These are phyloP conservation scores for Pao palembangensis DNA, from an alignment of 2,113 vertebrate species.

Conservation along the genomic window DNA sequence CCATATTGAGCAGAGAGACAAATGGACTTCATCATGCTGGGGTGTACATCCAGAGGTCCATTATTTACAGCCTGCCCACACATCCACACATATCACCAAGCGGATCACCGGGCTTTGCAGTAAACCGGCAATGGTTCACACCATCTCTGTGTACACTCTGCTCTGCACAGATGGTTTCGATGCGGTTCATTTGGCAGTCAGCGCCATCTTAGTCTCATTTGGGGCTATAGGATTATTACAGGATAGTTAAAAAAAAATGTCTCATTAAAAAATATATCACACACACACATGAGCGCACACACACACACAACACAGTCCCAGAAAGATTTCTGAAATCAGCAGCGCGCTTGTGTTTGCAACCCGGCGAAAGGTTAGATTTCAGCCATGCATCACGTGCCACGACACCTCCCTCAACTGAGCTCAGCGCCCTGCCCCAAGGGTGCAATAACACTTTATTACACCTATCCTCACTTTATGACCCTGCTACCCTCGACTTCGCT, in stretches of 20 bases:
- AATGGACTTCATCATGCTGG: constrained; percentile 41
- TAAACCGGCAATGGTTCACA: constrained; percentile 42
- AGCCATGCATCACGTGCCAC: constrained; percentile 52
- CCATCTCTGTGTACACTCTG: constrained; percentile 19
- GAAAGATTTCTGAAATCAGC: constrained; percentile 25
- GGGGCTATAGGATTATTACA: constrained; percentile 25
- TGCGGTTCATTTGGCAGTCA: constrained; percentile 58
- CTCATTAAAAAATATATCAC: constrained; percentile 37
- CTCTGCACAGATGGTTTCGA: constrained; percentile 58
- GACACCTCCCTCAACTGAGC: constrained; percentile 66
- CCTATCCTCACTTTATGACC: constrained; percentile 72
- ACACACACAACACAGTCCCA: not conserved
- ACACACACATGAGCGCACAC: not conserved
- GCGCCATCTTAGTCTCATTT: constrained; percentile 18
- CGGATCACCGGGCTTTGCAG: constrained; percentile 22
- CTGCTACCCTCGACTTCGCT: constrained; percentile 36
- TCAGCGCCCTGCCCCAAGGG: constrained; percentile 65
- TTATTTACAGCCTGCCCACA: constrained; percentile 43
- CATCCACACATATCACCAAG: constrained; percentile 24
- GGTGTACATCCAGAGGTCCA: constrained; percentile 25
- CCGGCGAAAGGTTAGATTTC: constrained; percentile 50
- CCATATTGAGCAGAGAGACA: constrained; percentile 31
- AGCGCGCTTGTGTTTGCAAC: constrained; percentile 34
- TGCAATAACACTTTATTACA: constrained; percentile 80
- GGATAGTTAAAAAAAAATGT: constrained; percentile 2